Evolutionary conservation across 2,888 invertebrate species (phyloP).

Genomic region (Eupeodes luniger): DNA sequence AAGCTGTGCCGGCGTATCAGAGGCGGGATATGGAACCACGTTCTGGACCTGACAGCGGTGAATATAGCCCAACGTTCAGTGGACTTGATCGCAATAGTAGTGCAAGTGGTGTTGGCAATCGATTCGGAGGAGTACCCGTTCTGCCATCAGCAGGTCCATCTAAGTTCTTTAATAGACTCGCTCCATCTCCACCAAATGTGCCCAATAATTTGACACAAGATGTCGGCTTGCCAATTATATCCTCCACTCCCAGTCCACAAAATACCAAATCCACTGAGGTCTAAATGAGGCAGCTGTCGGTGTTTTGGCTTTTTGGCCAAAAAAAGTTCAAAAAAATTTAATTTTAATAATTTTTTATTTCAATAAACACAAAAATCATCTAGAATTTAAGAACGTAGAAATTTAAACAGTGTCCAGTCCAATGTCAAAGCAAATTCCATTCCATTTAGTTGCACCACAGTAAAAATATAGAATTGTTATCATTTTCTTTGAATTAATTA

Average conservation of each 20-base stretch:
- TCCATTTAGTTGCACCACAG: background rate
- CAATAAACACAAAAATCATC: conserved; percentile 11
- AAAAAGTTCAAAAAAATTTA: conserved; percentile 60
- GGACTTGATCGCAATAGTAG: conserved; percentile 82
- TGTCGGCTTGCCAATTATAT: conserved; percentile 82
- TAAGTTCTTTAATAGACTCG: conserved; percentile 80
- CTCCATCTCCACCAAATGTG: conserved; percentile 62
- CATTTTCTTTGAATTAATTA: background rate
- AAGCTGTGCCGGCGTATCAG: conserved; percentile 64
- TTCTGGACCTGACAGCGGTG: conserved; percentile 61
- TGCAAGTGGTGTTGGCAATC: conserved; percentile 81
- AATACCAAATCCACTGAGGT: conserved; percentile 83
- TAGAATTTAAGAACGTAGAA: conserved; percentile 17
- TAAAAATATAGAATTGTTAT: background rate
- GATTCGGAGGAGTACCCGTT: conserved; percentile 83
- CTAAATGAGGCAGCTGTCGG: conserved; percentile 75
- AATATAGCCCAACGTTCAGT: conserved; percentile 84
- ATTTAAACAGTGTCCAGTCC: conserved; percentile 7
- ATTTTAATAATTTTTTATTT: conserved; percentile 8
- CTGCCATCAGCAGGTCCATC: conserved; percentile 80
- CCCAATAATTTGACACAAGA: conserved; percentile 81
- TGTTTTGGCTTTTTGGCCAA: conserved; percentile 25
- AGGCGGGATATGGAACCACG: conserved; percentile 54
- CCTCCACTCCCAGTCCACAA: conserved; percentile 83
- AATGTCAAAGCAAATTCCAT: conserved; percentile 5